A percentile compares a stretch with the other conserved stretches of the same genome.
phyloP scores from a whole-genome alignment of 37 sponge, comb jelly and placozoan genomes.

The Spongia lamella region DNA sequence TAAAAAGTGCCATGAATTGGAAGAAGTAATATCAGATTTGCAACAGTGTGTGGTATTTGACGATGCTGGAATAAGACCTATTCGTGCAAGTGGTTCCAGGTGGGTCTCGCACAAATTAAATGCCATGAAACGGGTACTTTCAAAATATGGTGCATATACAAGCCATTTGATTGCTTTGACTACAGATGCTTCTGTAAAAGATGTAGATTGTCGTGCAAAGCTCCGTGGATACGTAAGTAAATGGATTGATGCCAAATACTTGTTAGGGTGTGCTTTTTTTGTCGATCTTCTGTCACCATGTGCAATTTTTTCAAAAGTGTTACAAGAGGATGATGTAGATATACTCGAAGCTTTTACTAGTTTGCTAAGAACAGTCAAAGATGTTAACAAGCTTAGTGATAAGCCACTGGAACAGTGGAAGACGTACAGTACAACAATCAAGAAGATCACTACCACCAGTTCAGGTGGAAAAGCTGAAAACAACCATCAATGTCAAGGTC shows the following conservation, averaged over 20 bases:
- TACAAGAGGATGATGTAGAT: slow-evolving; percentile 49
- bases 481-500: slow-evolving; percentile 5
- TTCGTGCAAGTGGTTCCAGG: slow-evolving; percentile 49
- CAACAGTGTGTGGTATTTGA: slow-evolving; percentile 23
- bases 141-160: slow-evolving; percentile 78
- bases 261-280: slow-evolving; percentile 71
- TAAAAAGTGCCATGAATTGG: slow-evolving; percentile 42
- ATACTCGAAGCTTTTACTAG: slow-evolving; percentile 57
- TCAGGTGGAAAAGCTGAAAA: slow-evolving; percentile 8
- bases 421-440: slow-evolving; percentile 56
- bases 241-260: slow-evolving; percentile 66
- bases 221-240: slow-evolving; percentile 45
- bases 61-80: slow-evolving; percentile 43
- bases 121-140: slow-evolving; percentile 72
- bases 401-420: slow-evolving; percentile 59
- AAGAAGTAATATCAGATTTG: slow-evolving; percentile 44
- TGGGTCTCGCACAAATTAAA: slow-evolving; percentile 59
- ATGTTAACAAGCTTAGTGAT: slow-evolving; percentile 56
- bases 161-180: slow-evolving; percentile 52
- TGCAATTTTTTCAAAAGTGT: slow-evolving; percentile 55
- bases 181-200: slow-evolving; percentile 55
- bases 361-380: slow-evolving; percentile 56
- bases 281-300: slow-evolving; percentile 69
- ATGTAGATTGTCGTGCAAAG: no score
- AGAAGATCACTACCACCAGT: slow-evolving; percentile 35